phyloP scores from a whole-genome alignment of 1,140 invertebrate genomes.

The Chionoecetes opilio region DNA sequence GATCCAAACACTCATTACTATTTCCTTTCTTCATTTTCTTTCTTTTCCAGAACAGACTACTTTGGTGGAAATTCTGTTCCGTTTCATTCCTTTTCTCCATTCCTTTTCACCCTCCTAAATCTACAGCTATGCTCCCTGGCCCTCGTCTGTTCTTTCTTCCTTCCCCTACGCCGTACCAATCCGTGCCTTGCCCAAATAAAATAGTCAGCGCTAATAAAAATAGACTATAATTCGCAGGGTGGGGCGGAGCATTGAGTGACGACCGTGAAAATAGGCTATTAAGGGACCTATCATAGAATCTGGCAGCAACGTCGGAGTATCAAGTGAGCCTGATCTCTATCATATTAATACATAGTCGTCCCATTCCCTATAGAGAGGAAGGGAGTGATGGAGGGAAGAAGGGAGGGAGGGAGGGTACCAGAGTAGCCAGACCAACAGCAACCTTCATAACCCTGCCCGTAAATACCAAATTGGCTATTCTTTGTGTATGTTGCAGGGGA shows the following conservation, averaged over 20 bases:
- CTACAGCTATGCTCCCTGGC: background rate
- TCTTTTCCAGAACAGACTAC: no score
- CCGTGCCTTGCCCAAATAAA: constrained; percentile 25
- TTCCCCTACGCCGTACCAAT: background rate
- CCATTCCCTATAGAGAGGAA: constrained; percentile 20
- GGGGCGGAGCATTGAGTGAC: constrained; percentile 54
- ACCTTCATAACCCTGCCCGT: background rate
- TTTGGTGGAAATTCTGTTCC: no score
- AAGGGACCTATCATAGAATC: constrained; percentile 69
- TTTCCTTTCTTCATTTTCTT: no score
- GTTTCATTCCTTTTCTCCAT: no score
- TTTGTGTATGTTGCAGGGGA: background rate
- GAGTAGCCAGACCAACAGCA: background rate
- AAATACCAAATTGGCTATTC: background rate
- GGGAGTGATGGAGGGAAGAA: background rate
- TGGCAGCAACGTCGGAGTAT: constrained; percentile 35
- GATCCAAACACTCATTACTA: no score
- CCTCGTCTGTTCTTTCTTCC: background rate
- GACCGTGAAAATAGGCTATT: constrained; percentile 67
- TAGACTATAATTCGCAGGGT: constrained; percentile 11
- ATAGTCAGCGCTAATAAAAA: constrained; percentile 49
- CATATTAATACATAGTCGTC: constrained; percentile 60
- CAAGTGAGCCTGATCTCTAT: constrained; percentile 59
- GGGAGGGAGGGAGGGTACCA: background rate
- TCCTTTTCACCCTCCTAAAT: no score